Evolutionary conservation across 1,140 invertebrate genomes (phyloP).

Genomic region (Bicyclus anynana): DNA sequence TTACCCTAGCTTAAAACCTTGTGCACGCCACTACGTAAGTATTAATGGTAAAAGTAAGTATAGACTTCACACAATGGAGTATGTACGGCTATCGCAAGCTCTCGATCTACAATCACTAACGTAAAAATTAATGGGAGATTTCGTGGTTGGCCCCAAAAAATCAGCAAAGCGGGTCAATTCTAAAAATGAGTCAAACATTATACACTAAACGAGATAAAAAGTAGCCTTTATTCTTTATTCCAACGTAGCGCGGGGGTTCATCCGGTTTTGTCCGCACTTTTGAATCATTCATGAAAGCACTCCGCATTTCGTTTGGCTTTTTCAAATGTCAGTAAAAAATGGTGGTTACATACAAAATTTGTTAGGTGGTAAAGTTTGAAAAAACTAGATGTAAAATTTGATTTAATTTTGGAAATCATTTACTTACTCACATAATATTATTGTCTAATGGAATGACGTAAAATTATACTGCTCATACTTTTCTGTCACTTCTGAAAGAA

Average conservation of each 20-base stretch:
- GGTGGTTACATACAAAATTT: not conserved
- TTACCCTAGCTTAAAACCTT: too few relatives aligned
- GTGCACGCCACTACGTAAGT: too few relatives aligned
- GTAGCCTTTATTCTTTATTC: not conserved
- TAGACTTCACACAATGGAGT: too few relatives aligned
- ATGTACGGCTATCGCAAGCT: too few relatives aligned
- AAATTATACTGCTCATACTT: too few relatives aligned
- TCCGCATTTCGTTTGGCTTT: not conserved
- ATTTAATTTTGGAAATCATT: not conserved
- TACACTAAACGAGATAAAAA: not conserved
- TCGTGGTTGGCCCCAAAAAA: not conserved
- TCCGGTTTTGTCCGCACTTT: not conserved
- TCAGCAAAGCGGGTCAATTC: not conserved
- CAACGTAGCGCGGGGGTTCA: not conserved
- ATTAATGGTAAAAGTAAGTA: too few relatives aligned
- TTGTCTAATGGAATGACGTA: too few relatives aligned
- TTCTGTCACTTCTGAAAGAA: too few relatives aligned
- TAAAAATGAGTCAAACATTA: not conserved
- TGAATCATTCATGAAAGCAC: constrained; percentile 3
- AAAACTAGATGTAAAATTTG: not conserved
- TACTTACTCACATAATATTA: too few relatives aligned
- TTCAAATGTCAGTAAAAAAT: not conserved
- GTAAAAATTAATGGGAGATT: not conserved
- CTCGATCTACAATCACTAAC: too few relatives aligned
- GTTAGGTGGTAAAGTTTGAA: not conserved